Conservation (phyloP, 2,888 invertebrate genomes). For the Helleia helle region DNA sequence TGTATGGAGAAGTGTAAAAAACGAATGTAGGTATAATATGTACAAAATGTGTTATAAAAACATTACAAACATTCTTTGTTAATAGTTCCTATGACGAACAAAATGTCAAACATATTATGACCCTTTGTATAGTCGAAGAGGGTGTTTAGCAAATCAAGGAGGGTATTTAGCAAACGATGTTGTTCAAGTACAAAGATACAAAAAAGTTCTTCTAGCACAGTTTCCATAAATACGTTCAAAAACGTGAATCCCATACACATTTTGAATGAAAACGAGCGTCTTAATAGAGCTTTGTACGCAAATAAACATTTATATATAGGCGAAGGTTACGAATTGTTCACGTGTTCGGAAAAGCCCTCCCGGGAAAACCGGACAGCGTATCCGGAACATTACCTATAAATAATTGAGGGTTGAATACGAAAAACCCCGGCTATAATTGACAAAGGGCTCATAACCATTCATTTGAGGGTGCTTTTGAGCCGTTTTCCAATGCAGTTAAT, state of each 20-base stretch:
- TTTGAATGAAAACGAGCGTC: neutral
- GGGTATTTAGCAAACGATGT: no score
- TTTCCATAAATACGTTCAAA: no score
- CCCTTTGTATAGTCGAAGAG: no score
- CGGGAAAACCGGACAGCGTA: neutral
- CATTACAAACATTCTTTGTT: no score
- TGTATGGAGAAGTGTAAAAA: no score
- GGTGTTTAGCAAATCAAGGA: no score
- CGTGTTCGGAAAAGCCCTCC: neutral
- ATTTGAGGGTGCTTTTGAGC: constrained; percentile 10
- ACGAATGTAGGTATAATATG: no score
- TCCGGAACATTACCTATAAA: constrained; percentile 5
- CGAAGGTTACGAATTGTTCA: neutral
- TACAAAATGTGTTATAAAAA: no score
- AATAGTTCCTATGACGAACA: no score
- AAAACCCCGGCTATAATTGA: constrained; percentile 21
- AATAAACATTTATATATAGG: neutral
- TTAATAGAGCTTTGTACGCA: neutral
- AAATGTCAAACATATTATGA: no score
- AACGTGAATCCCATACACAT: neutral
- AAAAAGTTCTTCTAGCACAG: no score
- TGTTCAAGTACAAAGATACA: no score
- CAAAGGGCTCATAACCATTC: constrained; percentile 24
- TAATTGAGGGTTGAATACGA: constrained; percentile 6
- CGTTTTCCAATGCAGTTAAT: constrained; percentile 5